These are phyloP conservation scores for Drosophila merina DNA, from an alignment of 2,888 invertebrate genomes.

Conservation along the genomic window DNA sequence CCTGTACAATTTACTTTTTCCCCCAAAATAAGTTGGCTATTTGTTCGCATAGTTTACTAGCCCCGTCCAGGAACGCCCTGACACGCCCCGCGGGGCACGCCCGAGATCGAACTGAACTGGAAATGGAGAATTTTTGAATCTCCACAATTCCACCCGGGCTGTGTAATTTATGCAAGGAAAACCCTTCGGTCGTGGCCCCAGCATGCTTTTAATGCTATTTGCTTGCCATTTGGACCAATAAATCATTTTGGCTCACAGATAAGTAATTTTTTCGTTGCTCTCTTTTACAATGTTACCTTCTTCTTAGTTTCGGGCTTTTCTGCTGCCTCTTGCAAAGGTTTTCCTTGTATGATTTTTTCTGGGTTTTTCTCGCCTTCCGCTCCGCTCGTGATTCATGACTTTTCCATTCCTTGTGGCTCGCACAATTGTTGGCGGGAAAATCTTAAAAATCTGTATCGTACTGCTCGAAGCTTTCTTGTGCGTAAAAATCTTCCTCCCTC, in stretches of 20 bases:
- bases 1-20: slow-evolving; percentile 40
- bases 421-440: slow-evolving; percentile 36
- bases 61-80: slow-evolving; percentile 33
- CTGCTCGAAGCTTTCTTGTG: slow-evolving; percentile 46
- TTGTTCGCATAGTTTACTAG: slow-evolving; percentile 58
- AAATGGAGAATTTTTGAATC: slow-evolving; percentile 44
- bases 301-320: slow-evolving; percentile 12
- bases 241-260: slow-evolving; percentile 75
- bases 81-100: slow-evolving; percentile 39
- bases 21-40: slow-evolving; percentile 40
- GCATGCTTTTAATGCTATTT: slow-evolving; percentile 76
- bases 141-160: slow-evolving; percentile 16
- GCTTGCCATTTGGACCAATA: slow-evolving; percentile 78
- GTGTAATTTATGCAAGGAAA: slow-evolving; percentile 70
- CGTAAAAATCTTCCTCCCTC: slow-evolving; percentile 64
- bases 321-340: slow-evolving; percentile 45
- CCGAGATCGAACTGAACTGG: slow-evolving; percentile 15
- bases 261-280: slow-evolving; percentile 70
- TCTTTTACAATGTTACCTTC: slow-evolving; percentile 52
- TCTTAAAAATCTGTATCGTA: slow-evolving; percentile 44
- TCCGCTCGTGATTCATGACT: slow-evolving; percentile 69
- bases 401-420: slow-evolving; percentile 51
- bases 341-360: slow-evolving; percentile 54
- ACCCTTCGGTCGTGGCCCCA: slow-evolving; percentile 62
- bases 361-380: slow-evolving; percentile 35